These are phyloP conservation scores for Synanthedon myopaeformis DNA, from an alignment of 2,888 invertebrate species.

Conservation along the genomic window DNA sequence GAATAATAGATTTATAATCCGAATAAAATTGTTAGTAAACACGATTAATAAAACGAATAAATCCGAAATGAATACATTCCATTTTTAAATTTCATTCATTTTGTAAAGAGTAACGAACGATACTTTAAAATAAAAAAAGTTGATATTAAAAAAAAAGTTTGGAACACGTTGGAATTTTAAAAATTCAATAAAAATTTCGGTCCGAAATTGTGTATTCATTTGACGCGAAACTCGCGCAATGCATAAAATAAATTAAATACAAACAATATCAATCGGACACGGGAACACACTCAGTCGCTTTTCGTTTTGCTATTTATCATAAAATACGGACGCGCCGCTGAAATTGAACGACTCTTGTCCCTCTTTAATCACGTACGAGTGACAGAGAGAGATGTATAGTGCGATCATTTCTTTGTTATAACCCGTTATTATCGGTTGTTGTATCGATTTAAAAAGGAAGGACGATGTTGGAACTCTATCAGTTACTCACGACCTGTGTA, in stretches of 20 bases:
- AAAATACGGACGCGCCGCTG: slow-evolving; percentile 43
- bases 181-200: slow-evolving; percentile 8
- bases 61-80: not conserved
- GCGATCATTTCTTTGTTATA: slow-evolving; percentile 38
- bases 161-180: slow-evolving; percentile 16
- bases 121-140: slow-evolving; percentile 11
- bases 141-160: slow-evolving; percentile 23
- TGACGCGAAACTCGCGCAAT: slow-evolving; percentile 37
- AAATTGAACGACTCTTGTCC: slow-evolving; percentile 37
- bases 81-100: slow-evolving; percentile 7
- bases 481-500: no score
- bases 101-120: slow-evolving; percentile 7
- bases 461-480: not conserved
- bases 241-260: slow-evolving; percentile 55
- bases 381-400: slow-evolving; percentile 21
- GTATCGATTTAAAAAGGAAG: slow-evolving; percentile 4
- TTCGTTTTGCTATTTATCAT: slow-evolving; percentile 57
- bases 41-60: not conserved
- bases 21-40: no score
- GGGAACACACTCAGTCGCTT: slow-evolving; percentile 48
- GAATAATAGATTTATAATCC: no score
- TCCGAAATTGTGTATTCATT: slow-evolving; percentile 24
- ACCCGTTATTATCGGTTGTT: slow-evolving; percentile 44
- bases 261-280: slow-evolving; percentile 60
- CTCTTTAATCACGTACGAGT: slow-evolving; percentile 16